These are phyloP conservation scores for Notodonta dromedarius DNA, from an alignment of 2,888 invertebrate genomes.

Conservation along the genomic window DNA sequence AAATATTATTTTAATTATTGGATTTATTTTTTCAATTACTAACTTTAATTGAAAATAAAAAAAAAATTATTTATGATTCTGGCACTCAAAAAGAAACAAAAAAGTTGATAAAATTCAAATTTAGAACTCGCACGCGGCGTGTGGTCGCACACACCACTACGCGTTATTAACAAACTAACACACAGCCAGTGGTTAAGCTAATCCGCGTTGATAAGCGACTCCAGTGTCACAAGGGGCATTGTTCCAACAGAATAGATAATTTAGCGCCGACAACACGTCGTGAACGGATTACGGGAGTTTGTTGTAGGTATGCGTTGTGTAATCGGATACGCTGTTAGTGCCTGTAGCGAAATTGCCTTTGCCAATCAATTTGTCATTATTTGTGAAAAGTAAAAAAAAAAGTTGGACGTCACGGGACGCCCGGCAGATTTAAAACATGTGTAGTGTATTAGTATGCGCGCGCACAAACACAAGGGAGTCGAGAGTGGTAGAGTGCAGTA, in stretches of 20 bases:
- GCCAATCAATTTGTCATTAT: not conserved
- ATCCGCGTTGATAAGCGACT: slow-evolving; percentile 50
- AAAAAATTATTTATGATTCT: not conserved
- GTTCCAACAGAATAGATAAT: slow-evolving; percentile 64
- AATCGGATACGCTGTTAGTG: slow-evolving; percentile 19
- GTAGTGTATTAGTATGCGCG: too few relatives aligned
- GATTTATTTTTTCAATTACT: too few relatives aligned
- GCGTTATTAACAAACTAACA: slow-evolving; percentile 30
- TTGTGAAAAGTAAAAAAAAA: too few relatives aligned
- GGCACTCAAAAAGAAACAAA: slow-evolving; percentile 11
- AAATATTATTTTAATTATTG: too few relatives aligned
- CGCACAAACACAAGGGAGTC: too few relatives aligned
- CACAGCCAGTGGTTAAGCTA: slow-evolving; percentile 49
- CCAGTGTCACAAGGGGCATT: slow-evolving; percentile 45
- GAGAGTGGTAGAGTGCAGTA: too few relatives aligned
- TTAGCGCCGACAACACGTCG: slow-evolving; percentile 44
- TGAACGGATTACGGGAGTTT: slow-evolving; percentile 43
- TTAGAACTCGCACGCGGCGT: slow-evolving; percentile 52
- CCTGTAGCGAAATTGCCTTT: slow-evolving; percentile 8
- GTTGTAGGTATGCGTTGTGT: slow-evolving; percentile 34
- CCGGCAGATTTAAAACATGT: too few relatives aligned
- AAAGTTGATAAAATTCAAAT: slow-evolving; percentile 36
- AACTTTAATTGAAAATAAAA: too few relatives aligned
- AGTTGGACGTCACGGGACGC: too few relatives aligned
- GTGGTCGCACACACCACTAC: slow-evolving; percentile 51